Evolutionary conservation across 2,888 invertebrate genomes (phyloP).

Genomic region (Coenonympha arcania): DNA sequence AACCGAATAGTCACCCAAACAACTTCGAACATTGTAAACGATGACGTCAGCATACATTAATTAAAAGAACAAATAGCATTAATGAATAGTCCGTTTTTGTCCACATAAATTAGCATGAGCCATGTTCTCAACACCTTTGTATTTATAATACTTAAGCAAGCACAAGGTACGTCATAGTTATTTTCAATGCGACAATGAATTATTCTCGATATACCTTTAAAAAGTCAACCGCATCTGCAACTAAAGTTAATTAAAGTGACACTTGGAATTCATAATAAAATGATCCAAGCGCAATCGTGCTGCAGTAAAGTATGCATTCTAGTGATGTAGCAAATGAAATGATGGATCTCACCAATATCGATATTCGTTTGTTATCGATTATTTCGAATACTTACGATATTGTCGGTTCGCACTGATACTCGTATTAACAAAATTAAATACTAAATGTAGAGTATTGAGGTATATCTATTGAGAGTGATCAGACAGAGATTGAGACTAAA

Average conservation of each 20-base stretch:
- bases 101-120: constrained; percentile 9
- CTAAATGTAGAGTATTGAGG: too few relatives aligned
- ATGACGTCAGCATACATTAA: constrained; percentile 23
- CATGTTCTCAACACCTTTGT: constrained; percentile 2
- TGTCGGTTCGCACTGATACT: too few relatives aligned
- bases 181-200: constrained; percentile 47
- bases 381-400: neutral
- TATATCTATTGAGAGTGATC: too few relatives aligned
- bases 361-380: neutral
- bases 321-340: constrained; percentile 10
- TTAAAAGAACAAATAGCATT: constrained; percentile 25
- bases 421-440: too few relatives aligned
- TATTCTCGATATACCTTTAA: constrained; percentile 51
- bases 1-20: neutral
- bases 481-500: too few relatives aligned
- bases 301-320: constrained; percentile 36
- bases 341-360: neutral
- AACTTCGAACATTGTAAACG: too few relatives aligned
- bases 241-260: constrained; percentile 70
- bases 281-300: constrained; percentile 52
- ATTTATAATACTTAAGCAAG: constrained; percentile 4
- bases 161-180: constrained; percentile 52
- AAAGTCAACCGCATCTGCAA: constrained; percentile 59
- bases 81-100: constrained; percentile 12
- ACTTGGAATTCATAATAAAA: constrained; percentile 65